A percentile compares a stretch with the other conserved stretches of the same genome.
These are phyloP conservation scores for Physeter macrocephalus DNA, from an alignment of 2,113 vertebrate species.

Conservation along the genomic window DNA sequence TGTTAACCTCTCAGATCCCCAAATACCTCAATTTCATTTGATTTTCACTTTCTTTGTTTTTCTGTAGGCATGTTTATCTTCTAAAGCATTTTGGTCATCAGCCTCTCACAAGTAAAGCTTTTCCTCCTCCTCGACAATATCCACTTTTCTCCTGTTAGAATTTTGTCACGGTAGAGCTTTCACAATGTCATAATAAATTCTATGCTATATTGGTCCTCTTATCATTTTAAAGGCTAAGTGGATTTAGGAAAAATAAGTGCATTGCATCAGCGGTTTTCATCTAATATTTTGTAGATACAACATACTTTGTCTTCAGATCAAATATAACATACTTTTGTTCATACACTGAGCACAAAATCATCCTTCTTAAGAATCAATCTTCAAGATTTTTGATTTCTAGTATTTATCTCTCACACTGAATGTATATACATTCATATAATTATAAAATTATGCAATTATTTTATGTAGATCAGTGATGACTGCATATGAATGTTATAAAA, in stretches of 20 bases:
- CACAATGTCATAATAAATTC: not conserved
- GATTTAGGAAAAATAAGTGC: not conserved
- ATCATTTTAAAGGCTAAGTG: slow-evolving; percentile 14
- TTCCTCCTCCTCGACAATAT: not conserved
- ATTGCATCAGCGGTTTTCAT: not conserved
- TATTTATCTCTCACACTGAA: not conserved
- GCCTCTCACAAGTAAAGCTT: not conserved
- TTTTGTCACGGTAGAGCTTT: not conserved
- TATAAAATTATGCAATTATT: slow-evolving; percentile 45
- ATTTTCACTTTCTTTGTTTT: not conserved
- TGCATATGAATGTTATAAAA: slow-evolving; percentile 17
- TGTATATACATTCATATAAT: not conserved
- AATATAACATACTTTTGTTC: not conserved
- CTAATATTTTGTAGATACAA: slow-evolving; percentile 12
- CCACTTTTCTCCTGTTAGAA: not conserved
- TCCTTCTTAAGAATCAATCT: not conserved
- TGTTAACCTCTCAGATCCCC: not conserved
- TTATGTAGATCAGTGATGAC: slow-evolving; percentile 10
- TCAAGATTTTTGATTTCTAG: not conserved
- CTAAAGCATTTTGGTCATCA: not conserved
- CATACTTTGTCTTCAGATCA: not conserved
- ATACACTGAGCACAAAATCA: not conserved
- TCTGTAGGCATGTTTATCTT: not conserved
- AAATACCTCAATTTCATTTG: not conserved
- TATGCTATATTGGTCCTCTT: not conserved